Base-by-base conservation (phyloP, 2,888 invertebrate species). In the Watsonalla binaria region DNA sequence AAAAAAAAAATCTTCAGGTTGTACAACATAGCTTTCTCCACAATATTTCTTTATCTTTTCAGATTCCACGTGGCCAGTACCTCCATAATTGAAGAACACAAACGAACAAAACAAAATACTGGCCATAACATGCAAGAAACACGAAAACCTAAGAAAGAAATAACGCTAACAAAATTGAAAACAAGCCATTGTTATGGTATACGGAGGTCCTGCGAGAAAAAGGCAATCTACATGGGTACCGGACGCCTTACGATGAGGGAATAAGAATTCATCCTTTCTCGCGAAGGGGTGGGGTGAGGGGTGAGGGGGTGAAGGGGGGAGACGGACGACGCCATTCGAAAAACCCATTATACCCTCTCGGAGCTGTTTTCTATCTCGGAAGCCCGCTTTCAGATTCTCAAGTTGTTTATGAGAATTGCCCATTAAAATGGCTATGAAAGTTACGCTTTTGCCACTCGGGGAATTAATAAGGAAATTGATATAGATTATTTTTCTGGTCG, bases 271-370 rank as follows among this genome's bases (percentile, higher is more conserved):
- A 90, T 91, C 90, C 90, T 88, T 87, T 87, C 88, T 83, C 86
- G 85, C 84, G 80, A 78, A 74, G 68, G 84, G 59, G 66, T 61
- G 70, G 61, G 62, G 64, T 61, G 62, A 65, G 67, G 70, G 70
- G 70, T 69, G 68, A 75, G 74, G 72, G 80, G 82, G 77, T 78
- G 60, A 51, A 85, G 88, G 85, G 82, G 84, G 86, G 92, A 93
- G 93, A 93, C 92, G 93, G 92, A 93, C 92, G 93, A 92, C 92
- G 92, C 92, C 92, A 93, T 93, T 94, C 93, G 93, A 92, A 92
- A 92, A 92, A 92, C 91, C 93, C 93, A 93, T 93, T 93, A 93
- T 92, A 92, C 93, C 91, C 92, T 92, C 92, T 87, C 84, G 87
- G 92, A 90, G 92, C 92, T 92, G 92, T 92, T 92, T 92, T 92